Base-by-base conservation (phyloP, 2,797 vertebrate genomes). In the Fistularia tabacaria region DNA sequence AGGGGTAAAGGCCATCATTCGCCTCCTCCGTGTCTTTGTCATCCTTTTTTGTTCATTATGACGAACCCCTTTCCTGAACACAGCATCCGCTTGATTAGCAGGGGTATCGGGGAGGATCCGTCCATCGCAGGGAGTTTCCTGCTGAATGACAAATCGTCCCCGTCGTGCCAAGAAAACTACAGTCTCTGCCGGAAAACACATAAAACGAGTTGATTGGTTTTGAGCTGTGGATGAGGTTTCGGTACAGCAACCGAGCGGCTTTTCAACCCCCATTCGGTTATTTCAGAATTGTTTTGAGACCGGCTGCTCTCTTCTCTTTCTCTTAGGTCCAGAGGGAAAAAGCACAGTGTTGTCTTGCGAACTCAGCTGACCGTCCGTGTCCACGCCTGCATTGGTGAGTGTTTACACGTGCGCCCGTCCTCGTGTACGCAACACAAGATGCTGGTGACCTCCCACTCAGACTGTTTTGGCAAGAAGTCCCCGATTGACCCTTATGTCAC, bases 381-480 rank as follows among this genome's bases (percentile, higher is more conserved):
- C 25, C 95, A 98, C 36, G 91, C 93, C 81, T 98, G 96, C 80
- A 98, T 98, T 3, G 96, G 96, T 98, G 90, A 97, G 95, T 88
- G 60, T 69, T 74, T 66, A 61, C 55, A 68, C 43, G 46, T 36
- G 38, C 41, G 25, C 53, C 57, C 54, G 14, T 14, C 13, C 53
- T 15, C 41, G 15, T n/a, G n/a, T n/a, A n/a, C n/a, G n/a, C n/a
- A n/a, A n/a, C n/a, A n/a, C n/a, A n/a, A 51, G 11, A 39, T 40
- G 39, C 3, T 1, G 8, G 39, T 7, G 39, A 40, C 39, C 39
- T 40, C 39, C 39, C 39, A 40, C 39, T 40, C 10, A 10, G 39
- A 8, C 39, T 40, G 39, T 40, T 25, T 25, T 25, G 25, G 25
- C 25, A 25, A 25, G 5, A 25, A 25, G 25, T 25, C 25, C 25